A percentile compares a stretch with the other conserved stretches of the same genome.
phyloP scores from a whole-genome alignment of 2,113 vertebrate genomes.

The Centropus unirufus region DNA sequence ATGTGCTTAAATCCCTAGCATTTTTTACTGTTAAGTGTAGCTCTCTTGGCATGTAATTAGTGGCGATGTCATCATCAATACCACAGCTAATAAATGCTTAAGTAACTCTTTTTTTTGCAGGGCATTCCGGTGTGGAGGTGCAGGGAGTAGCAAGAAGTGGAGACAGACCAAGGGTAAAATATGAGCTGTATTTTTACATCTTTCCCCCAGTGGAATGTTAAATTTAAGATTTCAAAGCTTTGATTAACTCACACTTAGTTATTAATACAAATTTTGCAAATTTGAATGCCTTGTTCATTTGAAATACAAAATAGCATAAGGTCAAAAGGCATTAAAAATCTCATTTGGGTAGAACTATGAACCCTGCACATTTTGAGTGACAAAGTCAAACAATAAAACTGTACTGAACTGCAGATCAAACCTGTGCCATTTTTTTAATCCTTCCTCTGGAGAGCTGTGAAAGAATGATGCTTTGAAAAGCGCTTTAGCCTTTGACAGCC shows the following conservation, averaged over 20 bases:
- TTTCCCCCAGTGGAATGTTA: background rate
- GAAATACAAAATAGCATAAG: background rate
- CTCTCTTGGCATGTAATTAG: background rate
- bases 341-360: background rate
- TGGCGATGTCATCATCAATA: background rate
- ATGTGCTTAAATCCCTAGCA: background rate
- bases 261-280: background rate
- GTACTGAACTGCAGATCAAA: background rate
- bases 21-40: slow-evolving; percentile 30
- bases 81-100: slow-evolving; percentile 1
- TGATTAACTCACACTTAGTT: background rate
- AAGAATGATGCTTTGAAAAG: slow-evolving; percentile 1
- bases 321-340: background rate
- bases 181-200: background rate
- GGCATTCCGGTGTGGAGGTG: background rate
- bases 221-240: background rate
- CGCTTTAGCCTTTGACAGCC: slow-evolving; percentile 28
- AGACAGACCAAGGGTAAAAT: background rate
- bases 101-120: background rate
- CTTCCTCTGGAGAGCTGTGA: background rate
- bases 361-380: background rate
- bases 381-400: slow-evolving; percentile 24
- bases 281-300: background rate
- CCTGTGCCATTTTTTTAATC: background rate
- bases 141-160: background rate